Percentiles rank a stretch among this genome's conserved stretches.
Conservation (phyloP, 1,140 invertebrate genomes). For the Rhizoglyphus robini region DNA sequence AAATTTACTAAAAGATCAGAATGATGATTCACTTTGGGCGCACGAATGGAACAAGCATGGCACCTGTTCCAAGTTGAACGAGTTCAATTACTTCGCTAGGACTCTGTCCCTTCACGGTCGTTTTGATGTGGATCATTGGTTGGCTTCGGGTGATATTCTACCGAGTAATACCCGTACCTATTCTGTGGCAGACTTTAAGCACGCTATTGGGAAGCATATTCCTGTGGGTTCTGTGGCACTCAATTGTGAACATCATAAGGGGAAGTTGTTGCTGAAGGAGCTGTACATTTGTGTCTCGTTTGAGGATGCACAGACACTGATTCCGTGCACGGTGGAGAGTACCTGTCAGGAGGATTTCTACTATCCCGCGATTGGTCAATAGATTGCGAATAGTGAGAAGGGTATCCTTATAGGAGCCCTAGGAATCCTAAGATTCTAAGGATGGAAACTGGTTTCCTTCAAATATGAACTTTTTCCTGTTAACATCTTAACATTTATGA, state of each 20-base stretch:
- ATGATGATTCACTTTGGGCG: slow-evolving; percentile 22
- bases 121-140: slow-evolving; percentile 14
- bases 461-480: too few species aligned
- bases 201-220: background rate
- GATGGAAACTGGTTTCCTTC: too few species aligned
- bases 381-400: too few species aligned
- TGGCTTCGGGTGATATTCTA: slow-evolving; percentile 4
- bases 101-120: slow-evolving; percentile 17
- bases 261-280: background rate
- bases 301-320: background rate
- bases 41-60: slow-evolving; percentile 26
- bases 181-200: background rate
- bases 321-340: background rate
- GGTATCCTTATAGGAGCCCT: too few species aligned
- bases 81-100: slow-evolving; percentile 21
- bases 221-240: background rate
- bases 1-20: slow-evolving; percentile 12
- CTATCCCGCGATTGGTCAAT: background rate
- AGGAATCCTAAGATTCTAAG: too few species aligned
- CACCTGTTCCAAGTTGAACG: slow-evolving; percentile 21
- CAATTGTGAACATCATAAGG: slow-evolving; percentile 1
- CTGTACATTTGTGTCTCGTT: background rate
- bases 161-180: slow-evolving; percentile 17
- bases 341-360: background rate
- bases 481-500: too few species aligned